Evolutionary conservation across 2,797 vertebrate genomes (phyloP), one percentile per base, ranked within the genome.

Genomic region (Melanotaenia parkinsoni): DNA sequence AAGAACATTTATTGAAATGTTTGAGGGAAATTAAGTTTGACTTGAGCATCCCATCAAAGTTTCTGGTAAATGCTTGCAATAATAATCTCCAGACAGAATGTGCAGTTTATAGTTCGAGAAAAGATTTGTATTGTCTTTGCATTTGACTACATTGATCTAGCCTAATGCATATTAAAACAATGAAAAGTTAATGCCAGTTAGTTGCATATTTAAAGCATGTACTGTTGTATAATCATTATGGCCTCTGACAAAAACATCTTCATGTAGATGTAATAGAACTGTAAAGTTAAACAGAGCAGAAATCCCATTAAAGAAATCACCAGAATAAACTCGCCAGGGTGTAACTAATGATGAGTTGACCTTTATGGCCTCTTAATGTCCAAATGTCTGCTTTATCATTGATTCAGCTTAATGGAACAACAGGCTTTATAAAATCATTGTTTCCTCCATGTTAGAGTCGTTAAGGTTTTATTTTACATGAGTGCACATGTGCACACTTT

Each of bases 281-380:
- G 77, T 88, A 53, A 88, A 84, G 80, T 85, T 71, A 80, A 89
- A 80, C 78, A 68, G 88, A 92, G 84, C 87, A 86, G 85, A 93
- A 91, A 92, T 80, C 86, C 83, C 79, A 88, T 91, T 89, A 90
- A 69, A 63, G 61, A 82, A 76, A 81, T 75, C 26, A 43, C 62
- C 61, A 68, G 65, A 67, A 57, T 68, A 74, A 84, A 85, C 37
- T 63, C 82, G 88, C 77, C 18, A 50, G 82, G 43, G 67, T 77
- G 83, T 75, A 89, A 83, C 83, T 82, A 88, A 89, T 78, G 80
- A 83, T 80, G 63, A 81, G 33, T 64, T 89, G 86, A 91, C 83
- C 82, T 91, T 87, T 83, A 75, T 72, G 86, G 81, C 82, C 82
- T 73, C 33, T 77, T 40, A 35, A 65, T 62, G 43, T 76, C 78